Conservation (phyloP, 2,888 invertebrate genomes). For the Erpobdella octoculata region DNA sequence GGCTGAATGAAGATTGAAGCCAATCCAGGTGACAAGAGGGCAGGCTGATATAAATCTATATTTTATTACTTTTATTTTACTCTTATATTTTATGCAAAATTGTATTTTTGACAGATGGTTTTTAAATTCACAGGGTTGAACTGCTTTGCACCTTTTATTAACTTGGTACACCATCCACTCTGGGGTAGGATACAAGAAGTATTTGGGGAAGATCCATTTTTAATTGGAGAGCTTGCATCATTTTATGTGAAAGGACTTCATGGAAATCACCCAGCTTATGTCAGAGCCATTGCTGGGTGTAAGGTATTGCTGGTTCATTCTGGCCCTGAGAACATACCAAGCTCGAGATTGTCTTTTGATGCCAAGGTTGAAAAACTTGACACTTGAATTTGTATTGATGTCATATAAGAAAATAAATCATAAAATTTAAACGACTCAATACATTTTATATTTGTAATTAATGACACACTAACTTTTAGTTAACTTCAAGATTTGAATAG, state of each 20-base stretch:
- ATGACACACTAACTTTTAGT: background rate
- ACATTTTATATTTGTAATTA: background rate
- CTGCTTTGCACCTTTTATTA: conserved; percentile 49
- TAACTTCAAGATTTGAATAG: background rate
- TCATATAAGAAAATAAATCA: too few species aligned
- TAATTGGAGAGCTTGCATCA: conserved; percentile 43
- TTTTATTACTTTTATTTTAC: too few species aligned
- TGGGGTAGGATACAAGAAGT: conserved; percentile 52
- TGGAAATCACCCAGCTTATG: conserved; percentile 42
- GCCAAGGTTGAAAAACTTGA: conserved; percentile 32
- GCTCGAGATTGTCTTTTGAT: conserved; percentile 34
- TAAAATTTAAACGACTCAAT: too few species aligned
- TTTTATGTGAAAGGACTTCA: conserved; percentile 48
- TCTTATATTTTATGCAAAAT: too few species aligned
- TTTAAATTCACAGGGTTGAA: conserved; percentile 40
- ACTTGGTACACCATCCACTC: conserved; percentile 49
- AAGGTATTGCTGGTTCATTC: conserved; percentile 48
- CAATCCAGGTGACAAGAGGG: too few species aligned
- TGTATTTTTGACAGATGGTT: too few species aligned
- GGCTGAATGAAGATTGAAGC: too few species aligned
- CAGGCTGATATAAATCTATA: too few species aligned
- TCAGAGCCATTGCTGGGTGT: conserved; percentile 47
- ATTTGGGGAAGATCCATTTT: conserved; percentile 49
- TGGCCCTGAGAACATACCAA: conserved; percentile 48
- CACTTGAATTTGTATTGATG: too few species aligned